Conservation (phyloP, 2,113 vertebrate species). For the Pipra filicauda region DNA sequence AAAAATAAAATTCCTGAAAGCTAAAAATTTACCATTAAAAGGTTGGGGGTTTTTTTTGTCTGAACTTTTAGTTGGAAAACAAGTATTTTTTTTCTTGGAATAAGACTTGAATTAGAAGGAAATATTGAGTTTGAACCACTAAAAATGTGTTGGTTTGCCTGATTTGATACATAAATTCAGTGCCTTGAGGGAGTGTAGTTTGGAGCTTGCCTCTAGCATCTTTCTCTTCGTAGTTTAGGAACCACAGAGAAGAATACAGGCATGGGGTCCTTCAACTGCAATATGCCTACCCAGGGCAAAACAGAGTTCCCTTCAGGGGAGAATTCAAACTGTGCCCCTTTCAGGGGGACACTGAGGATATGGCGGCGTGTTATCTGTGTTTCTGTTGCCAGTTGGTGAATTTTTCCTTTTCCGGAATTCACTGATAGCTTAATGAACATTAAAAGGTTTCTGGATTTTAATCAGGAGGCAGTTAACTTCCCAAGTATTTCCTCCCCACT, state of each 20-base stretch:
- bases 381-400: background rate
- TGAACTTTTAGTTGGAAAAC: background rate
- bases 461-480: background rate
- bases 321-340: background rate
- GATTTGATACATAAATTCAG: background rate
- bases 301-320: background rate
- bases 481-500: background rate
- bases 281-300: background rate
- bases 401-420: background rate
- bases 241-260: background rate
- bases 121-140: background rate
- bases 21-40: background rate
- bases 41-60: fast-evolving
- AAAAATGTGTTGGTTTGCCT: background rate
- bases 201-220: background rate
- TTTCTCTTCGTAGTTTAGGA: background rate
- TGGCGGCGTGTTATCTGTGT: fast-evolving
- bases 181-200: background rate
- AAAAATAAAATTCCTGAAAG: background rate
- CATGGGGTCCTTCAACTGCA: background rate
- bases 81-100: background rate
- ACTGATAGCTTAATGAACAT: background rate
- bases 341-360: background rate
- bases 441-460: background rate
- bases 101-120: background rate